phyloP scores from a whole-genome alignment of 2,113 vertebrate species.

The Scomber japonicus region DNA sequence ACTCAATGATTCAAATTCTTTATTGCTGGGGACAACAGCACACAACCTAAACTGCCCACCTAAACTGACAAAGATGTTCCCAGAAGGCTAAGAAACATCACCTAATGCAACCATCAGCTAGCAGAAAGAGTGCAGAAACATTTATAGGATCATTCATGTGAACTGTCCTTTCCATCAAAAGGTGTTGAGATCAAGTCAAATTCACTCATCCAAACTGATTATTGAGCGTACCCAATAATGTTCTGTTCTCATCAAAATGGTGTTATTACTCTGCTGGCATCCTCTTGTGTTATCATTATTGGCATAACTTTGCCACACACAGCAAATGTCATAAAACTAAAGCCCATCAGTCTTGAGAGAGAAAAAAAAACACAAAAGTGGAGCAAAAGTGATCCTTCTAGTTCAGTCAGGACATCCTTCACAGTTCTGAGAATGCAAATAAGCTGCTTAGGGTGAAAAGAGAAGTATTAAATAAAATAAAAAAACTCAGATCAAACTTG shows the following conservation, averaged over 20 bases:
- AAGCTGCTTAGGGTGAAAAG: conserved; percentile 24
- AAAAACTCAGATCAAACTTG: conserved; percentile 57
- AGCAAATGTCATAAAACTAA: conserved; percentile 27
- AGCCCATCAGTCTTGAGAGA: neutral
- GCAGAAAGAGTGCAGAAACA: neutral
- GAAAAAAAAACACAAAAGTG: neutral
- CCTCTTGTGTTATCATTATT: conserved; percentile 11
- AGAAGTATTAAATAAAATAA: conserved; percentile 37
- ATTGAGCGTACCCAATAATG: neutral
- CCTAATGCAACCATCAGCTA: neutral
- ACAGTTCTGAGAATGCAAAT: conserved; percentile 20
- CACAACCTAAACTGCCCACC: neutral
- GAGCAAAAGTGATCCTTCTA: conserved; percentile 10
- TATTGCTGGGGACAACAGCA: neutral
- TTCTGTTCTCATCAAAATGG: conserved; percentile 20
- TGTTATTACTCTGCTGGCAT: conserved; percentile 4
- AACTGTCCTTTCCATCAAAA: neutral
- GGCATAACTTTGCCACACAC: neutral
- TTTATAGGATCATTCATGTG: too few relatives aligned
- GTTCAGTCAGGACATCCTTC: neutral
- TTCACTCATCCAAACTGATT: neutral
- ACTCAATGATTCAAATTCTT: neutral
- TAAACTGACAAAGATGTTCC: neutral
- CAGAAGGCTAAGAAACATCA: neutral
- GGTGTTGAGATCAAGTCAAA: neutral